Conservation (phyloP, 2,113 vertebrate species). For the Sminthopsis crassicaudata region DNA sequence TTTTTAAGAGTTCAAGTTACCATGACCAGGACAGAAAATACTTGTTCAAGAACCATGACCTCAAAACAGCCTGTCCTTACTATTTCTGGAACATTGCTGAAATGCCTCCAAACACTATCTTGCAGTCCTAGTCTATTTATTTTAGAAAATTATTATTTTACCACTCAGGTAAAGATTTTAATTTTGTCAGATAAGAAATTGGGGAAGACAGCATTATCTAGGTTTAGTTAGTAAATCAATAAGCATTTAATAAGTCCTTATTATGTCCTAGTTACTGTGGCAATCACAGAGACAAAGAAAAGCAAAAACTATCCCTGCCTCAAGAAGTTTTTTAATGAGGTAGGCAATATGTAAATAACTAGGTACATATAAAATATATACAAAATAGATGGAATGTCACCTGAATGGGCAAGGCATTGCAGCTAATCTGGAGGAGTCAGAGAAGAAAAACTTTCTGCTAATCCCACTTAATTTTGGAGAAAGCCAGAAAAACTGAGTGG, state of each 20-base stretch:
- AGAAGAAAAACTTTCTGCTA: not conserved
- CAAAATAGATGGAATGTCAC: not conserved
- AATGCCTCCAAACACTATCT: not conserved
- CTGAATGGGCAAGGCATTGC: not conserved
- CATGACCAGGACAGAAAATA: not conserved
- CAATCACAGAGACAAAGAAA: not conserved
- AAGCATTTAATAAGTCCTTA: not conserved
- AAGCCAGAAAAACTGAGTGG: not conserved
- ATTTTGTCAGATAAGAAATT: not conserved
- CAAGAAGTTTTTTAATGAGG: not conserved
- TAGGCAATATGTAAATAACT: not conserved
- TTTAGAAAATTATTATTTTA: slow-evolving; percentile 41
- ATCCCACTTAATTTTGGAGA: no score
- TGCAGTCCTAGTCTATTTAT: slow-evolving; percentile 29
- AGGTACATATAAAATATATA: not conserved
- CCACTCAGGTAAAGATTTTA: slow-evolving; percentile 37
- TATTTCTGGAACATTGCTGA: not conserved
- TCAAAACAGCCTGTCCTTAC: slow-evolving; percentile 44
- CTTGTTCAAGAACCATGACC: not conserved
- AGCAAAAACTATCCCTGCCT: not conserved
- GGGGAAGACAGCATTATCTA: no score
- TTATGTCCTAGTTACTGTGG: not conserved
- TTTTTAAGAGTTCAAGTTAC: slow-evolving; percentile 1
- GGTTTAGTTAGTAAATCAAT: no score
- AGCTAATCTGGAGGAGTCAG: not conserved